Conservation (phyloP, 37 sponge, comb jelly and placozoan species). For the Diacarnus erythraeanus region DNA sequence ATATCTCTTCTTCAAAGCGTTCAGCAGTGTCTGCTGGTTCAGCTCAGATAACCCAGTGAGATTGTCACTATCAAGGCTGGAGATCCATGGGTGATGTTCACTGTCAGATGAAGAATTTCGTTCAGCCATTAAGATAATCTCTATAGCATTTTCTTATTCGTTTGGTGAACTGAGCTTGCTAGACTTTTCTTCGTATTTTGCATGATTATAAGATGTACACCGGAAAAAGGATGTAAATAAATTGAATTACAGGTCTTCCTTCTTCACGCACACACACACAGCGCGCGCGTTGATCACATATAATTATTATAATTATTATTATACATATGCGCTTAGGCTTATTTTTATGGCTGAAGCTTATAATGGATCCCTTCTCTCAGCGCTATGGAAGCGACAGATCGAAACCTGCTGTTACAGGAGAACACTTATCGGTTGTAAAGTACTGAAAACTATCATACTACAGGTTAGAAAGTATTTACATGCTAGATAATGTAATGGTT, state of each 20-base stretch:
- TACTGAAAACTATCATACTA: neutral
- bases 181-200: no score
- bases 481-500: no score
- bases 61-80: conserved; percentile 54
- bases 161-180: no score
- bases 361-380: neutral
- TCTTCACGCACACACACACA: no score
- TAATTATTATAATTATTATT: no score
- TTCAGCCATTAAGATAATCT: neutral
- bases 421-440: conserved; percentile 1
- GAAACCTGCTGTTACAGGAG: neutral
- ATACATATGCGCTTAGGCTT: no score
- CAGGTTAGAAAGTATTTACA: conserved; percentile 9
- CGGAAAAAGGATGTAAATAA: neutral
- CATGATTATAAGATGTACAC: neutral
- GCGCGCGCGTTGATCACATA: no score
- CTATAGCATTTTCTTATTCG: neutral
- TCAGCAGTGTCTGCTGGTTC: conserved; percentile 53
- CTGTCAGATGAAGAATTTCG: neutral
- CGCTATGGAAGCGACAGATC: conserved; percentile 7
- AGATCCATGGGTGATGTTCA: conserved; percentile 22
- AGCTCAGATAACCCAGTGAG: conserved; percentile 70
- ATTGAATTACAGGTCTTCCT: neutral
- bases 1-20: conserved; percentile 51
- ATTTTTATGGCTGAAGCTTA: no score